Evolutionary conservation across 2,888 invertebrate species (phyloP).

Genomic region (Gerris lacustris): DNA sequence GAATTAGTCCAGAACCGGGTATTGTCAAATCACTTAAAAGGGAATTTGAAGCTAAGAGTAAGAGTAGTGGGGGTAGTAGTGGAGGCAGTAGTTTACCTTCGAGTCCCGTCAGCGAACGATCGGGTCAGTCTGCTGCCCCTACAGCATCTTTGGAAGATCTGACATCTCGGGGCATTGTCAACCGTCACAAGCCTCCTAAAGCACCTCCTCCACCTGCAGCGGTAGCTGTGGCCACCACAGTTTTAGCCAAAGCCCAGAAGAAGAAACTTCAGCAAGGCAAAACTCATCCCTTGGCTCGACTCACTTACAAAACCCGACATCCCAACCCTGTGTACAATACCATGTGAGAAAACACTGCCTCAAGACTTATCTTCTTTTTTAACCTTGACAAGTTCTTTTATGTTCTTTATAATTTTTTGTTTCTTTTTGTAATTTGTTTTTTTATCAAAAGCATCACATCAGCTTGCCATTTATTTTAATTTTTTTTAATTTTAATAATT

Average conservation of each 20-base stretch:
- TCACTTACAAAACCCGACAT: slow-evolving; percentile 64
- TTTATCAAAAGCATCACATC: slow-evolving; percentile 20
- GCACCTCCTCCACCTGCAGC: slow-evolving; percentile 23
- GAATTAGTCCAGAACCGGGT: slow-evolving; percentile 55
- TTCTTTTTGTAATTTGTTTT: slow-evolving; percentile 12
- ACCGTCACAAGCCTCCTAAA: slow-evolving; percentile 49
- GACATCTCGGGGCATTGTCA: slow-evolving; percentile 63
- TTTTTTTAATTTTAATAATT: slow-evolving; percentile 12
- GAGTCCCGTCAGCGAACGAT: slow-evolving; percentile 51
- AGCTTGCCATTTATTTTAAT: slow-evolving; percentile 24
- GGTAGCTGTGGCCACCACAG: slow-evolving; percentile 49
- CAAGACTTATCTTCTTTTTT: slow-evolving; percentile 6
- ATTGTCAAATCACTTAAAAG: slow-evolving; percentile 70
- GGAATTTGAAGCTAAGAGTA: slow-evolving; percentile 68
- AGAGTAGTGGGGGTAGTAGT: slow-evolving; percentile 16
- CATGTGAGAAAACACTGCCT: slow-evolving; percentile 44
- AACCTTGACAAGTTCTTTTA: not conserved
- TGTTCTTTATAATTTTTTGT: slow-evolving; percentile 5
- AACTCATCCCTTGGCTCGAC: slow-evolving; percentile 79
- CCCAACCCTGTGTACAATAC: slow-evolving; percentile 80
- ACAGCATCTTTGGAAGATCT: slow-evolving; percentile 44
- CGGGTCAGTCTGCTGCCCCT: slow-evolving; percentile 36
- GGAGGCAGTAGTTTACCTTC: slow-evolving; percentile 45
- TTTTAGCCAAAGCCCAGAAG: slow-evolving; percentile 57
- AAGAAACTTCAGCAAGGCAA: slow-evolving; percentile 82